Percentiles rank a stretch among this genome's conserved stretches.
phyloP scores from a whole-genome alignment of 2,797 vertebrate species.

The Apogon talboti region DNA sequence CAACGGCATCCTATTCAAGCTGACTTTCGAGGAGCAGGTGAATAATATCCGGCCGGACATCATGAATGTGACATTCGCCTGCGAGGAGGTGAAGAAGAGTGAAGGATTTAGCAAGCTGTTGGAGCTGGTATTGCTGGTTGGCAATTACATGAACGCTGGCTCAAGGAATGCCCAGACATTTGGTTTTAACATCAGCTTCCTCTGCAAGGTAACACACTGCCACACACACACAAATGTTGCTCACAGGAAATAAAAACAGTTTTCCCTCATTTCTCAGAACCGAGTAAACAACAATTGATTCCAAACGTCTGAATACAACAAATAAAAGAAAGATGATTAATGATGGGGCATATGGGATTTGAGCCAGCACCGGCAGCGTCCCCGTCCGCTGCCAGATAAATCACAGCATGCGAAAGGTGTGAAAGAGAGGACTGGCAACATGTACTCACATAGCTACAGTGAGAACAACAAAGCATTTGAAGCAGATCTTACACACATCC shows the following conservation, averaged over 20 bases:
- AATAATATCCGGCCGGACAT: constrained; percentile 96
- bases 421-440: constrained; percentile 42
- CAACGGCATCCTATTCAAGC: constrained; percentile 93
- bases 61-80: constrained; percentile 95
- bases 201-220: constrained; percentile 90
- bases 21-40: constrained; percentile 95
- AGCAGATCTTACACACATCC: constrained; percentile 15
- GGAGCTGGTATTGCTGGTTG: constrained; percentile 91
- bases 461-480: constrained; percentile 32
- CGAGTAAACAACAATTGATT: background rate
- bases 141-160: constrained; percentile 98
- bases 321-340: constrained; percentile 25
- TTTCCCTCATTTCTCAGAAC: constrained; percentile 1
- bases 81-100: constrained; percentile 96
- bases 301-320: constrained; percentile 14
- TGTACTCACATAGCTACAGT: constrained; percentile 16
- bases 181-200: constrained; percentile 95
- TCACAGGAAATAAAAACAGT: background rate
- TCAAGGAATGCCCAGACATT: constrained; percentile 96
- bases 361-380: constrained; percentile 23
- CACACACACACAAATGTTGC: background rate
- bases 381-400: constrained; percentile 44
- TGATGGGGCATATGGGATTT: background rate
- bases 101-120: constrained; percentile 90
- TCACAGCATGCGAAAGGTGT: constrained; percentile 40